phyloP scores from a whole-genome alignment of 2,113 vertebrate species.

The Leptocoma aspasia region DNA sequence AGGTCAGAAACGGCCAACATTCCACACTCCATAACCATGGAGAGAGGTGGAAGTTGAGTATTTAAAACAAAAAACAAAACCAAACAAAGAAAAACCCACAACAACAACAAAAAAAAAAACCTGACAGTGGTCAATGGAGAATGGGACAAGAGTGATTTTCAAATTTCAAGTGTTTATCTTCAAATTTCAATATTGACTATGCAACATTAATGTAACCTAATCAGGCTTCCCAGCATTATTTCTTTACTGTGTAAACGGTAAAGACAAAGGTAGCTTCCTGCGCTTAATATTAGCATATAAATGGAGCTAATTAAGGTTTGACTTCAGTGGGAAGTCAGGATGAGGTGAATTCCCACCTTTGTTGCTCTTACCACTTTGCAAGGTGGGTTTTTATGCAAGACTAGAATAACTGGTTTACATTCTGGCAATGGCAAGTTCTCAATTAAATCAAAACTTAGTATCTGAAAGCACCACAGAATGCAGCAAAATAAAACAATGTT shows the following conservation, averaged over 20 bases:
- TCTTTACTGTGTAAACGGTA: not conserved
- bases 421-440: not conserved
- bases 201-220: not conserved
- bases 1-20: not conserved
- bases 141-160: not conserved
- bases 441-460: not conserved
- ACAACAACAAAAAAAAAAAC: not conserved
- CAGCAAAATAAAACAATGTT: not conserved
- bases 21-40: not conserved
- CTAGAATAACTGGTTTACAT: constrained; percentile 18
- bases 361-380: not conserved
- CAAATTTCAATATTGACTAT: not conserved
- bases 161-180: not conserved
- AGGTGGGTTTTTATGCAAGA: not conserved
- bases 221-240: not conserved
- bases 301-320: not conserved
- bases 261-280: not conserved
- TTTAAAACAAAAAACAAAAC: not conserved
- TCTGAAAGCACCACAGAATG: not conserved
- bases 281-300: not conserved
- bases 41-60: not conserved
- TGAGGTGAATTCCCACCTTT: constrained; percentile 47
- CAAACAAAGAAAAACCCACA: not conserved
- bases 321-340: constrained; percentile 17
- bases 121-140: not conserved